Evolutionary conservation across 2,113 vertebrate genomes (phyloP), one percentile per base, ranked within the genome.

Genomic region (Accipiter virgatus): DNA sequence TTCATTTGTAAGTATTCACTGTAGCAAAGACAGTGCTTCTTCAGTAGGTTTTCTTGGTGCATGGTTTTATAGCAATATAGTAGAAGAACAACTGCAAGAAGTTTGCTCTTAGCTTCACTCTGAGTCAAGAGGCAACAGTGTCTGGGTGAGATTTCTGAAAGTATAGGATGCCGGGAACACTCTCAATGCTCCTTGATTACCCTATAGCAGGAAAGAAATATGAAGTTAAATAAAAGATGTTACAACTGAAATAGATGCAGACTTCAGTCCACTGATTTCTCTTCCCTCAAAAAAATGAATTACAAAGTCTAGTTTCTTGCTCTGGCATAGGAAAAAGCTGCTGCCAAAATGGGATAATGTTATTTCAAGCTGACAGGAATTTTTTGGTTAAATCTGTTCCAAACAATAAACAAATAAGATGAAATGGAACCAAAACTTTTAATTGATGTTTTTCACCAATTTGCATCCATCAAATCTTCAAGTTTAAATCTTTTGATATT

Each of bases 101-200:
- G 8, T 59, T 75, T 59, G 11, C 19, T 38, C 9, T 65, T 53
- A 58, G 4, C 29, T 74, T 56, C 27, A 38, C 19, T 70, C 26
- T 0, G 0, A 47, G 14, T 55, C n/a, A 78, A 86, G 34, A 65
- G 25, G 21, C 11, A 66, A 18, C 20, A 40, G 34, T 11, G 17
- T 56, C 25, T 56, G 20, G 3, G 38, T 52, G 25, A 74, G 42
- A 50, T 36, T 84, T 88, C 25, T 42, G 32, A 53, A 88, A 66
- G 22, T 16, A 7, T 13, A n/a, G 29, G 38, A 29, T n/a, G 58
- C 10, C 1, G 0, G 19, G 27, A 77, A 50, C 9, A 22, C 6
- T 50, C 32, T 34, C 62, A 66, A 77, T 0, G 0, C 19, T 65
- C 14, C 9, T 66, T 0, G 1, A 34, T 45, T 48, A 29, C 16